Evolutionary conservation across 1,140 invertebrate species (phyloP), one percentile per base, ranked within the genome.

Genomic region (Camponotus vicinus): DNA sequence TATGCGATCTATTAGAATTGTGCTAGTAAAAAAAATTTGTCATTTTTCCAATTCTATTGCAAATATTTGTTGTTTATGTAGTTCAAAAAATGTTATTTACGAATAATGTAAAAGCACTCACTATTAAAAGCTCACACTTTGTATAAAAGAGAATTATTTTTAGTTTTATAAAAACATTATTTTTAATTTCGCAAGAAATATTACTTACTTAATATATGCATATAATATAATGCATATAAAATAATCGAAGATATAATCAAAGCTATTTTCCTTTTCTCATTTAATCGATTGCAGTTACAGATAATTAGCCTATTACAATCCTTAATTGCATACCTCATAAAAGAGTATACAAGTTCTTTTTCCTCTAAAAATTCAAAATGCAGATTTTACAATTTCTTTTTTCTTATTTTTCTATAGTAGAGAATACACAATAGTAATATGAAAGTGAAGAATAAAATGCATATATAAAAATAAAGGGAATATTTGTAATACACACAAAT

Each of bases 241-340:
- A 73, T 63, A 40, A 83, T 73, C 40, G 73, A 83, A 83, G 55
- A 83, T n/a, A 73, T 63, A 40, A 83, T 73, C 40, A 83, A 73
- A 83, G 55, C 69, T 80, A 45, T 61, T 83, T 61, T 8, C 37
- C 21, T 18, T 73, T 27, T 13, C 1, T n/a, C 55, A 61, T 75
- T 83, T 83, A 73, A 40, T 59, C 18, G 69, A 13, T 55, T 75
- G 55, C 27, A 75, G 32, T 32, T 61, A 75, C 40, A 27, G 32
- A 83, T 49, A 83, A 83, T 83, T 75, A 83, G 8, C n/a, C 59
- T 73, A 83, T 75, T 83, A 59, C 55, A 73, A 63, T 63, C 67
- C 40, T 75, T 83, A 83, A 83, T 83, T 83, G 55, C 37, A 82
- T 27, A 52, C 3, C 55, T 63, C 57, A 55, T 1, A 18, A 61